Percentiles rank a stretch among this genome's conserved stretches.
Conservation (phyloP, 2,797 vertebrate genomes). For the Poliocrania exsul region DNA sequence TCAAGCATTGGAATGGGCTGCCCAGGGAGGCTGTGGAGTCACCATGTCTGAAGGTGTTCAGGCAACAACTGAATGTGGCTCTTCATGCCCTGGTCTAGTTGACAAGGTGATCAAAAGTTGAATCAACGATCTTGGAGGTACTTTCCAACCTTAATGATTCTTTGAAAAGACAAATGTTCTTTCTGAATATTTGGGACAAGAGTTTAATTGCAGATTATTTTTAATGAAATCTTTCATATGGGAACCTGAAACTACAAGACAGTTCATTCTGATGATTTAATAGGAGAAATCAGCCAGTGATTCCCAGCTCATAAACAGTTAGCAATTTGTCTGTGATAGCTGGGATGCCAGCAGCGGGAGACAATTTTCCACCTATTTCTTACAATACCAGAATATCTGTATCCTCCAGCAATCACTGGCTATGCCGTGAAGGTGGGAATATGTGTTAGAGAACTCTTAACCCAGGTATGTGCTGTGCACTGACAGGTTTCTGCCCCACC, state of each 20-base stretch:
- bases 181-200: neutral
- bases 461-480: neutral
- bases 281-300: neutral
- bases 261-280: neutral
- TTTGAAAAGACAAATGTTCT: neutral
- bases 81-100: neutral
- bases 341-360: neutral
- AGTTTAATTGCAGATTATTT: neutral
- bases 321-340: neutral
- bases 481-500: neutral
- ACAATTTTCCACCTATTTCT: neutral
- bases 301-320: neutral
- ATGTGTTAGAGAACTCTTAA: neutral
- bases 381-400: neutral
- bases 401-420: neutral
- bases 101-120: neutral
- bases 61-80: rapidly evolving
- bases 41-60: neutral
- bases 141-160: neutral
- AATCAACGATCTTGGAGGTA: neutral
- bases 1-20: neutral
- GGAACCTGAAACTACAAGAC: neutral
- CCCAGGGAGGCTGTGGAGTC: too few species aligned
- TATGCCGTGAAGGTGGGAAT: rapidly evolving
- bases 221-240: neutral